Conservation (phyloP, 2,888 invertebrate genomes). For the Cryptophagus acutangulus region DNA sequence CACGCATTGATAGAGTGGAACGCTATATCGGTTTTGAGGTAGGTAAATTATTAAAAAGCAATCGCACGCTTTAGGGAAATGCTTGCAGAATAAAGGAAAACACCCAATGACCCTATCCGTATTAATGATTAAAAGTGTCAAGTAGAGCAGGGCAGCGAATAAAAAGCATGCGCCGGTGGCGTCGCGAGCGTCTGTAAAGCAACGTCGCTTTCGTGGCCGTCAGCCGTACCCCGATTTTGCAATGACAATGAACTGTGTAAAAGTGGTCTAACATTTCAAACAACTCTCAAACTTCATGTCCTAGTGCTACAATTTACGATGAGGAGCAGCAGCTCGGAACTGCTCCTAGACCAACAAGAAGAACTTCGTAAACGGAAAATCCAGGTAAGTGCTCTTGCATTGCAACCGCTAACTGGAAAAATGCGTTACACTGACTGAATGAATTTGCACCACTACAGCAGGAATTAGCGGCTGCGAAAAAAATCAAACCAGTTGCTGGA, state of each 20-base stretch:
- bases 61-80: constrained; percentile 1
- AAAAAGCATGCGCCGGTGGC: constrained; percentile 22
- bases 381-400: constrained; percentile 34
- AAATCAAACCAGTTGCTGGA: constrained; percentile 47
- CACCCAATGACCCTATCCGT: constrained; percentile 13
- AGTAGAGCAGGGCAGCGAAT: constrained; percentile 22
- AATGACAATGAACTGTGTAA: constrained; percentile 25
- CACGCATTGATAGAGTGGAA: not conserved
- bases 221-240: constrained; percentile 13
- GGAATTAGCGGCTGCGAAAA: constrained; percentile 51
- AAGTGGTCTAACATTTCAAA: constrained; percentile 12
- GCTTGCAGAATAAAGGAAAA: constrained; percentile 5
- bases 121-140: constrained; percentile 31
- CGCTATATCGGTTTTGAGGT: not conserved
- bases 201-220: constrained; percentile 13
- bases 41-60: constrained; percentile 1
- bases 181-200: constrained; percentile 11
- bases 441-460: constrained; percentile 33
- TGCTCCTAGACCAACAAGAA: constrained; percentile 71
- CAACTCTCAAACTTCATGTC: constrained; percentile 35
- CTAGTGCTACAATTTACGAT: constrained; percentile 47
- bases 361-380: constrained; percentile 61
- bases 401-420: not conserved
- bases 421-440: not conserved
- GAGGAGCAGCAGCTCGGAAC: constrained; percentile 74